These are phyloP conservation scores for Drosophila obscura DNA, from an alignment of 1,140 invertebrate genomes.

Conservation along the genomic window DNA sequence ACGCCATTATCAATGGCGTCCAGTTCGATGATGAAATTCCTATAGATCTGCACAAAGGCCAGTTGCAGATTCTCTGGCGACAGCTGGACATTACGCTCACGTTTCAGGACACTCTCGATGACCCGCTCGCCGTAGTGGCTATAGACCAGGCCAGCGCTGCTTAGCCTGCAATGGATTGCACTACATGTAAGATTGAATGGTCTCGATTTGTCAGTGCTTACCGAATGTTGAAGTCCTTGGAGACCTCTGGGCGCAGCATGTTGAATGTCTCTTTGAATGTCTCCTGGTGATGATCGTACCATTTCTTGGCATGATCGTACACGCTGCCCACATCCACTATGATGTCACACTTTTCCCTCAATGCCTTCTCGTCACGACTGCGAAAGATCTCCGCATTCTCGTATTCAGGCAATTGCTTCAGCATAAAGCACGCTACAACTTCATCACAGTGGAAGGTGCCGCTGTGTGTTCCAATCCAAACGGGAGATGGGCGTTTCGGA, in stretches of 20 bases:
- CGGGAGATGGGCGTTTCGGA: constrained; percentile 46
- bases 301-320: constrained; percentile 90
- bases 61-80: constrained; percentile 85
- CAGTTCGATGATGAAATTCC: constrained; percentile 95
- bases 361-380: constrained; percentile 86
- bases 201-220: constrained; percentile 31
- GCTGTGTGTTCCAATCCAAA: constrained; percentile 91
- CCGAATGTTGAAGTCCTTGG: constrained; percentile 85
- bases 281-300: constrained; percentile 99
- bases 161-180: constrained; percentile 88
- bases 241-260: constrained; percentile 85
- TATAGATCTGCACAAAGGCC: constrained; percentile 94
- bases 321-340: constrained; percentile 98
- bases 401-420: constrained; percentile 92
- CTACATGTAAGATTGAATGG: background rate
- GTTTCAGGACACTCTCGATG: constrained; percentile 86
- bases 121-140: constrained; percentile 94
- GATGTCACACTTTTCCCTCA: constrained; percentile 94
- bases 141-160: constrained; percentile 97
- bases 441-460: constrained; percentile 98
- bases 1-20: constrained; percentile 99
- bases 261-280: constrained; percentile 87
- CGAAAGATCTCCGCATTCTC: constrained; percentile 93
- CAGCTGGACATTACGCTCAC: constrained; percentile 81
- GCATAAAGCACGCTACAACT: constrained; percentile 94